A percentile compares a stretch with the other conserved stretches of the same genome.
These are phyloP conservation scores for Turnix velox DNA, from an alignment of 2,113 vertebrate species.

Conservation along the genomic window DNA sequence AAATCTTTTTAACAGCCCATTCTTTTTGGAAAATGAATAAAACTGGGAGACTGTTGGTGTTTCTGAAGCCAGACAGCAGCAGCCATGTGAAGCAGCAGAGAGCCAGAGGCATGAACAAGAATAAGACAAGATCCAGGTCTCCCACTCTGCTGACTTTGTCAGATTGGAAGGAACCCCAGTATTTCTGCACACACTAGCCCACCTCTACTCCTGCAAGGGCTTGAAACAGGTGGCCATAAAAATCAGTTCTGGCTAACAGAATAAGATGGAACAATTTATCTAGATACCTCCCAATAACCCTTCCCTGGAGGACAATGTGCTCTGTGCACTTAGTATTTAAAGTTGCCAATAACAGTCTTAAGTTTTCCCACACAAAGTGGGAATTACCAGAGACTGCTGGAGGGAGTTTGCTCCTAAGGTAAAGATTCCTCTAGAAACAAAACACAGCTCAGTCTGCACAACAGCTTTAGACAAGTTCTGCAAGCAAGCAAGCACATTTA, in stretches of 20 bases:
- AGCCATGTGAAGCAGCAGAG: conserved; percentile 32
- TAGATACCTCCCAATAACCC: background rate
- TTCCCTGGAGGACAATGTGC: background rate
- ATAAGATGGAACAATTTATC: conserved; percentile 1
- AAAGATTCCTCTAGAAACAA: conserved; percentile 20
- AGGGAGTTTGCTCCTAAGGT: background rate
- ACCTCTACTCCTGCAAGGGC: background rate
- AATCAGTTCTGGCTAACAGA: conserved; percentile 4
- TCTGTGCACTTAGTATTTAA: background rate
- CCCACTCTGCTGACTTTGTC: background rate
- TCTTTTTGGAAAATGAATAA: background rate
- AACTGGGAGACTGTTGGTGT: conserved; percentile 17
- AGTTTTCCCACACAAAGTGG: conserved; percentile 20
- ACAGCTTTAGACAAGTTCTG: background rate
- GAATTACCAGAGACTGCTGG: background rate
- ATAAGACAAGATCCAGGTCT: conserved; percentile 33
- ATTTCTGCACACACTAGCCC: background rate
- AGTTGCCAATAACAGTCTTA: background rate
- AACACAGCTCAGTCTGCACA: background rate
- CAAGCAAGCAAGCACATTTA: background rate
- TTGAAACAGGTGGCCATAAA: background rate
- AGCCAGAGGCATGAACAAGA: conserved; percentile 20
- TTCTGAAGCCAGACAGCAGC: conserved; percentile 51
- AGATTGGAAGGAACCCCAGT: background rate
- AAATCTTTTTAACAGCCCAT: conserved; percentile 17